Base-by-base conservation (phyloP, 2,888 invertebrate species). In the Osmoderma eremita region DNA sequence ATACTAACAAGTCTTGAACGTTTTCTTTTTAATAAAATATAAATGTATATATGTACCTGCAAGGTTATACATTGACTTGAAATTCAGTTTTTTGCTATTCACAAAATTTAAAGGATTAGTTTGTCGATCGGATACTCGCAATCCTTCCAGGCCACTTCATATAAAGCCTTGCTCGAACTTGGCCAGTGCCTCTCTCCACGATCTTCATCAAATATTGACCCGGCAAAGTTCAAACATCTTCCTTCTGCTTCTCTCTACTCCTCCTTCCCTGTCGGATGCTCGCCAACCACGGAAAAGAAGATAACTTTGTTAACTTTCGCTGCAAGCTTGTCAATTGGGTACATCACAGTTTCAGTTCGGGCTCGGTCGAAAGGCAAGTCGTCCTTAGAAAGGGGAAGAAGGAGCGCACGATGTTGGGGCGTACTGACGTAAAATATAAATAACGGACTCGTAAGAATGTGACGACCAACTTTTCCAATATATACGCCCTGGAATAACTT, bases 131-230 rank as follows among this genome's bases (percentile, higher is more conserved):
- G 1, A 10, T 30, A 30, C 6, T 30, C 10, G 30, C 3, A 10
- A 30, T 30, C 1, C 30, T 30, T 10, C 10, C 10, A 30, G 30
- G 10, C 30, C 10, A 30, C 8, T 5, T 10, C 10, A 6, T 30
- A 10, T 30, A 30, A 30, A 30, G 30, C 10, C 30, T 30, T 30
- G 30, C 30, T 30, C 30, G 30, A 30, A 30, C 48, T 48, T 18
- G 12, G 12, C 12, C 48, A 18, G 20, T 48, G 12, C 67, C 10
- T 30, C 42, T 20, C 62, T 64, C 65, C 58, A 38, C 51, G 65
- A 62, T 63, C 63, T 54, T 69, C 56, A 67, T 70, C 69, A 71
- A 71, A 71, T 70, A 70, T 71, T 68, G 68, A 71, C 68, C 67
- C 53, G 49, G 15, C 67, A 62, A 71, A 68, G 63, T 69, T 69